Evolutionary conservation across 2,113 vertebrate genomes (phyloP).

Genomic region (Calidris pygmaea): DNA sequence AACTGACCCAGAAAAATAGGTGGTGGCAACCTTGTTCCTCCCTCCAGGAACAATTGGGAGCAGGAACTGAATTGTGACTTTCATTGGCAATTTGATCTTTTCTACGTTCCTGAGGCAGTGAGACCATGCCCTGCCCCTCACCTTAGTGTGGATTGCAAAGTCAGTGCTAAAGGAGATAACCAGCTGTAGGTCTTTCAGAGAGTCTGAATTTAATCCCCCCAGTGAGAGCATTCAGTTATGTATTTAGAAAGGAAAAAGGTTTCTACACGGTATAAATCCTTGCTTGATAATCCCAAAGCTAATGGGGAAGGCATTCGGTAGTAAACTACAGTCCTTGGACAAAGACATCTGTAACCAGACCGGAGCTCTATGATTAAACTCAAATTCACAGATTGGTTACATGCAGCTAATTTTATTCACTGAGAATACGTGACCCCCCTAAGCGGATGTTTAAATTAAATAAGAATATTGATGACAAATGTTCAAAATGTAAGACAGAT

Average conservation of each 20-base stretch:
- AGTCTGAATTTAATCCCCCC: slow-evolving; percentile 61
- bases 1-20: background rate
- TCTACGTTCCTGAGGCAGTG: background rate
- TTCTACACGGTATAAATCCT: slow-evolving; percentile 62
- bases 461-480: slow-evolving; percentile 71
- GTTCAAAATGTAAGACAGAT: slow-evolving; percentile 72
- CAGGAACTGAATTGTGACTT: slow-evolving; percentile 31
- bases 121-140: slow-evolving; percentile 62
- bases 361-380: slow-evolving; percentile 67
- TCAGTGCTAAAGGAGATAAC: slow-evolving; percentile 57
- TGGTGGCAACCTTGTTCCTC: background rate
- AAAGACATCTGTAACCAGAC: slow-evolving; percentile 68
- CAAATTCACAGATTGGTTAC: slow-evolving; percentile 68
- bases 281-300: slow-evolving; percentile 65
- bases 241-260: slow-evolving; percentile 62
- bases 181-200: slow-evolving; percentile 62
- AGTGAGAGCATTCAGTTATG: slow-evolving; percentile 56
- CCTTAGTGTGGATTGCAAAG: slow-evolving; percentile 49
- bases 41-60: background rate
- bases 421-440: slow-evolving; percentile 65
- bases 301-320: slow-evolving; percentile 58
- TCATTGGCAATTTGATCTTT: slow-evolving; percentile 47
- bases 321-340: slow-evolving; percentile 62
- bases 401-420: slow-evolving; percentile 70
- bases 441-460: slow-evolving; percentile 71